Percentiles rank a stretch among this genome's conserved stretches.
Evolutionary conservation across 2,888 invertebrate species (phyloP).

Genomic region (Leucoma salicis): DNA sequence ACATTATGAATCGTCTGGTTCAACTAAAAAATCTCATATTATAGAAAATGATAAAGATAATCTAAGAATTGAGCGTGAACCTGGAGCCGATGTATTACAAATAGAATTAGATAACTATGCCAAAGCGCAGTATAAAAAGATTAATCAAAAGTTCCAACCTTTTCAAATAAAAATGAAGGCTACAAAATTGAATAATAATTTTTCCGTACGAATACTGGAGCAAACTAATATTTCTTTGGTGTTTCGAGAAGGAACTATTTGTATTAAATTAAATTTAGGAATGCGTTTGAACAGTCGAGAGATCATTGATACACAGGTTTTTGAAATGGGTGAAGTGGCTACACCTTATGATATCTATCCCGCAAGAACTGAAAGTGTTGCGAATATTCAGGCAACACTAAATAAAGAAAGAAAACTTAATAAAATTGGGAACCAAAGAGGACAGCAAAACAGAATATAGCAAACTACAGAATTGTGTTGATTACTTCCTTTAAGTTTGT

Average conservation of each 20-base stretch:
- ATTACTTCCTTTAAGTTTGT: no score
- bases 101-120: conserved; percentile 49
- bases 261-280: conserved; percentile 51
- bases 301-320: conserved; percentile 50
- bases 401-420: not conserved
- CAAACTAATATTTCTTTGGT: conserved; percentile 49
- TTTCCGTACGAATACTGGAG: conserved; percentile 50
- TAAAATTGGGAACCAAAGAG: no score
- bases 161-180: conserved; percentile 51
- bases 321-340: conserved; percentile 36
- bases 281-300: conserved; percentile 62
- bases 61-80: not conserved
- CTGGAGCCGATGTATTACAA: conserved; percentile 28
- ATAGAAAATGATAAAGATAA: not conserved
- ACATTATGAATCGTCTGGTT: conserved; percentile 2
- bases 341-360: not conserved
- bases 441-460: no score
- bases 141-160: conserved; percentile 43
- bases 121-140: conserved; percentile 39
- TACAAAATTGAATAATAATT: conserved; percentile 52
- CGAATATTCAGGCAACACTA: not conserved
- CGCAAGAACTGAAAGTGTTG: not conserved
- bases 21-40: not conserved
- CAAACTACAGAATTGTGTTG: no score
- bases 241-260: conserved; percentile 39